phyloP scores from a whole-genome alignment of 2,113 vertebrate genomes.

The Pseudopodoces humilis region DNA sequence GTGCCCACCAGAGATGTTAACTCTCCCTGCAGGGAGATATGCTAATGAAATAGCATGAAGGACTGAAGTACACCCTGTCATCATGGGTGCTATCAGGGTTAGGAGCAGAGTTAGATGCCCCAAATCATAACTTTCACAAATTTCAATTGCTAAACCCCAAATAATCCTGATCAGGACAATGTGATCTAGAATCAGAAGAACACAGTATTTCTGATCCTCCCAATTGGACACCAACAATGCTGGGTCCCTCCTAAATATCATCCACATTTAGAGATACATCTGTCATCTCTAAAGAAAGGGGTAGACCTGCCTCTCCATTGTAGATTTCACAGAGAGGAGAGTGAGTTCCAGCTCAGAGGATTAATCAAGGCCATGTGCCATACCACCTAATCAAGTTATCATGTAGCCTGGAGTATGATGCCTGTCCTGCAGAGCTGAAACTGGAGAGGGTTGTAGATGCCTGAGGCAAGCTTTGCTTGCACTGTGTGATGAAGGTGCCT shows the following conservation, averaged over 20 bases:
- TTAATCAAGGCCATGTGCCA: not conserved
- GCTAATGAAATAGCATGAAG: not conserved
- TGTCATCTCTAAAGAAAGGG: not conserved
- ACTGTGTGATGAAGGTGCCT: not conserved
- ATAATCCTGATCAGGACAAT: not conserved
- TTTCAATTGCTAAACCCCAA: not conserved
- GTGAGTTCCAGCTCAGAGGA: not conserved
- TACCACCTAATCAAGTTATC: not conserved
- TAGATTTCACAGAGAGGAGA: not conserved
- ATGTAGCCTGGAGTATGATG: fast-evolving
- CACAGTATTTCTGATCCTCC: not conserved
- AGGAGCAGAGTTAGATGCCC: not conserved
- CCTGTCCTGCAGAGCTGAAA: not conserved
- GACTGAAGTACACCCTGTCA: not conserved
- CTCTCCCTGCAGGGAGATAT: not conserved
- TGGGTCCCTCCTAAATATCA: not conserved
- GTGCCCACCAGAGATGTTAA: not conserved
- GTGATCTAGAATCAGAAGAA: not conserved
- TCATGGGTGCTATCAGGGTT: not conserved
- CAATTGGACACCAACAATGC: fast-evolving
- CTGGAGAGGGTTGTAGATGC: not conserved
- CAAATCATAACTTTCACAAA: not conserved
- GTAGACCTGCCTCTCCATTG: not conserved
- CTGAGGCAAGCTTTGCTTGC: not conserved
- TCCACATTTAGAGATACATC: not conserved